Percentiles rank a stretch among this genome's conserved stretches.
These are phyloP conservation scores for Hedya salicella DNA, from an alignment of 2,888 invertebrate species.

Conservation along the genomic window DNA sequence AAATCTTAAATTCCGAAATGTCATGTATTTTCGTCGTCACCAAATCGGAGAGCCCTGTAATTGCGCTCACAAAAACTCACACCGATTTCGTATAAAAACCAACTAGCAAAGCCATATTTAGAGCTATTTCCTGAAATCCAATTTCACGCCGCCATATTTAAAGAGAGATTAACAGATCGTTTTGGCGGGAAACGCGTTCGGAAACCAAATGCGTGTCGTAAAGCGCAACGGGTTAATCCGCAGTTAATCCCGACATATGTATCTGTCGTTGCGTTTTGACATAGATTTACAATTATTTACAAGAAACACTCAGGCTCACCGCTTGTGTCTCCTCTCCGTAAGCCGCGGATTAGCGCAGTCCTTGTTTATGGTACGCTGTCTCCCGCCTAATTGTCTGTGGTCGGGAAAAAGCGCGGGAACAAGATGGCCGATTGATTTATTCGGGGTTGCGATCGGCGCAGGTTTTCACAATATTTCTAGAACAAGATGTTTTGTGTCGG, in stretches of 20 bases:
- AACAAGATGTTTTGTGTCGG: constrained; percentile 81
- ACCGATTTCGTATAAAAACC: constrained; percentile 56
- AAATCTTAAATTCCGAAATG: constrained; percentile 53
- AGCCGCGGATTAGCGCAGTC: constrained; percentile 74
- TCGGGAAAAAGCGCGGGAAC: constrained; percentile 73
- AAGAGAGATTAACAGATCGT: constrained; percentile 70
- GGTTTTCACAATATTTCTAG: constrained; percentile 78
- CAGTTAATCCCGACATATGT: constrained; percentile 82
- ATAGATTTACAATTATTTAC: constrained; percentile 85
- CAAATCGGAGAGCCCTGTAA: constrained; percentile 41
- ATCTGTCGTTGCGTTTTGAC: constrained; percentile 82
- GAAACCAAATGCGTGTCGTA: constrained; percentile 69
- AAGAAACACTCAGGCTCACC: constrained; percentile 69
- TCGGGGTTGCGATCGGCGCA: constrained; percentile 58
- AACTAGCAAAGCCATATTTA: constrained; percentile 66
- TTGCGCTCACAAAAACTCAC: constrained; percentile 40
- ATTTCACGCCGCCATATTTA: constrained; percentile 70
- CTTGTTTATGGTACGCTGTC: constrained; percentile 78
- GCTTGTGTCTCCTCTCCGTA: constrained; percentile 76
- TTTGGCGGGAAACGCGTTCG: constrained; percentile 75
- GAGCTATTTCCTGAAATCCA: constrained; percentile 65
- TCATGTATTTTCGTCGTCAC: constrained; percentile 49
- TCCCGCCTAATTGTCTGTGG: constrained; percentile 75
- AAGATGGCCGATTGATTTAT: constrained; percentile 78
- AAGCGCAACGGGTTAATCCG: constrained; percentile 82